Evolutionary conservation across 2,888 invertebrate species (phyloP), one percentile per base, ranked within the genome.

Genomic region (Formica aserva): DNA sequence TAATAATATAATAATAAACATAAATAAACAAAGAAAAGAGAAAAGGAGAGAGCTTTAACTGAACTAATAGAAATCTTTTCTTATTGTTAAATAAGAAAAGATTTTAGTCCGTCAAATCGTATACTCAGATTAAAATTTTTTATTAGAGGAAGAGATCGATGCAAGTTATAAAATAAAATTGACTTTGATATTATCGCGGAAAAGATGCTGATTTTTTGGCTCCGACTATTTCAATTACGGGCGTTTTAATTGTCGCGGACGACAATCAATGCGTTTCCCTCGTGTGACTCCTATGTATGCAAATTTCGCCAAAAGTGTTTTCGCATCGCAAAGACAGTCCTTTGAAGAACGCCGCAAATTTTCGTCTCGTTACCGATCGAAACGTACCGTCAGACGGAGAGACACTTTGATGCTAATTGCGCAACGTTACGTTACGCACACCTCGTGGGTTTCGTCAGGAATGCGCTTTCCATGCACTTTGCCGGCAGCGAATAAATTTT

Each of bases 341-440:
- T 72, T 84, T 80, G 67, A 52, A 74, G 60, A 62, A 22, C 18
- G n/a, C 22, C 57, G 48, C 57, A 77, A 52, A 67, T 77, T 77
- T 67, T 84, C 45, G 83, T 77, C 84, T 66, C 78, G 81, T 87
- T 87, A 78, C 78, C 86, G 83, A 86, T 80, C 52, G 85, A 67
- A 83, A 67, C 76, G 74, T 66, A 55, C 9, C 57, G n/a, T 63
- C 48, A 32, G 41, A 55, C 18, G 38, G 35, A 41, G 8, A 22
- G 62, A n/a, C 32, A n/a, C 80, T 66, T 26, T 62, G 22, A 45
- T 55, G 62, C 83, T 83, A 85, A 85, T 85, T 84, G 69, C 38
- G 52, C 55, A 45, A 45, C 38, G 67, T 67, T 60, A 76, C 26
- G n/a, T 62, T 52, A 67, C 48, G 66, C 48, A 48, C 82, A 67